Base-by-base conservation (phyloP, 2,113 vertebrate species). In the Thunnus maccoyii region DNA sequence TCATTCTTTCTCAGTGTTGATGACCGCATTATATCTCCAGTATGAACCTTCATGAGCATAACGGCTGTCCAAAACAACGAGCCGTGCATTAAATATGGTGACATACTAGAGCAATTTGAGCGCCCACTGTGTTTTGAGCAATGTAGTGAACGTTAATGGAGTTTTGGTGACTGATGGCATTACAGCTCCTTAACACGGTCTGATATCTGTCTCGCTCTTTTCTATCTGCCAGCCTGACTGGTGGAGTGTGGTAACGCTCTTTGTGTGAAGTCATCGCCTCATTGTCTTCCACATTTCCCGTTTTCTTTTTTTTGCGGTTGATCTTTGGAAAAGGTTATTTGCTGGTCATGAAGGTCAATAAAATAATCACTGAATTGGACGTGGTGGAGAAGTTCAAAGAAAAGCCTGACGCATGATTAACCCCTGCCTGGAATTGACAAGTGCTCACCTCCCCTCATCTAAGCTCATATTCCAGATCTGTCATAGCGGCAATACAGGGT, bases 391-490 rank as follows among this genome's bases (percentile, higher is more conserved):
- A 57, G 73, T 83, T 82, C 70, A 81, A 88, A 55, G 44, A 30
- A 61, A 60, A 52, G 56, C 51, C 48, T 61, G 67, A 14, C 0
- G 48, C 11, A 9, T 15, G 70, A 81, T 90, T 89, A 91, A 91
- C 83, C 86, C 78, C 48, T 78, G 65, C 71, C 61, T 83, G 58
- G 11, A 46, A 47, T 46, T 70, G 80, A 76, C 81, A 25, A 66
- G 57, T 10, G 20, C 83, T 88, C 85, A 81, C 78, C 80, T 84
- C 83, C 68, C 52, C 72, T 82, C 60, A 27, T 82, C 65, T 69
- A 18, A 72, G 78, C 85, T 67, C 64, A 70, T 83, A 86, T 83
- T 84, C 57, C 25, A 62, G 81, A 89, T 92, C 85, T 89, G 87
- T 90, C 90, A 61, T 68, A 46, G 80, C 73, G 20, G 82, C 75